A percentile compares a stretch with the other conserved stretches of the same genome.
These are phyloP conservation scores for Acropora yongei DNA, from an alignment of 64 coral and sea anemone genomes.

Conservation along the genomic window DNA sequence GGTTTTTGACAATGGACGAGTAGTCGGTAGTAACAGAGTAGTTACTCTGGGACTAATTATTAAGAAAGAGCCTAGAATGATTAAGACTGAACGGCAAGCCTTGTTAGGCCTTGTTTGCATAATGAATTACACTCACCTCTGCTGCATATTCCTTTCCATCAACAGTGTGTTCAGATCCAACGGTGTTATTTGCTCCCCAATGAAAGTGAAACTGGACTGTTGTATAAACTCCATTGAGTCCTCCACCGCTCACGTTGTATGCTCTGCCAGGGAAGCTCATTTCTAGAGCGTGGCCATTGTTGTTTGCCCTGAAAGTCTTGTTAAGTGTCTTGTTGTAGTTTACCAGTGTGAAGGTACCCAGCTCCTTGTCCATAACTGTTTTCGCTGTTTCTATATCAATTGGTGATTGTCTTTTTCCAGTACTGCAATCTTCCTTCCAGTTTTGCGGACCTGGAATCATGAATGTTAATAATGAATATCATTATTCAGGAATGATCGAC, in stretches of 20 bases:
- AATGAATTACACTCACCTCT: constrained; percentile 22
- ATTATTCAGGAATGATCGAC: no score
- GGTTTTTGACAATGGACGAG: not conserved
- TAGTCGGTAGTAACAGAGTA: no score
- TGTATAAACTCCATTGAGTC: not conserved
- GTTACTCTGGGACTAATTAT: no score
- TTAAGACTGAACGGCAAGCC: no score
- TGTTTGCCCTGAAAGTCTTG: not conserved
- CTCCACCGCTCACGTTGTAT: constrained; percentile 43
- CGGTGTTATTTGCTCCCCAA: constrained; percentile 8
- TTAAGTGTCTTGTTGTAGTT: constrained; percentile 22
- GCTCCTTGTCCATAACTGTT: not conserved
- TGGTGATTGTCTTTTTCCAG: constrained; percentile 45
- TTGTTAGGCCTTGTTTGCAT: no score
- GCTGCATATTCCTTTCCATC: constrained; percentile 26
- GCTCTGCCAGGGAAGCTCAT: not conserved
- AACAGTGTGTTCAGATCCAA: constrained; percentile 58
- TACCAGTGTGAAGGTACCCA: not conserved
- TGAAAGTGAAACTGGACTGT: constrained; percentile 56
- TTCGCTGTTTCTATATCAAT: constrained; percentile 23
- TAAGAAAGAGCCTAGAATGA: no score
- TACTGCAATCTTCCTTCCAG: not conserved
- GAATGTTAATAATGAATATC: no score
- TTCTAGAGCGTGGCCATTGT: constrained; percentile 22
- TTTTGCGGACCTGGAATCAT: not conserved